Evolutionary conservation across 2,797 vertebrate genomes (phyloP), one percentile per base, ranked within the genome.

Genomic region (Protonibea diacanthus): DNA sequence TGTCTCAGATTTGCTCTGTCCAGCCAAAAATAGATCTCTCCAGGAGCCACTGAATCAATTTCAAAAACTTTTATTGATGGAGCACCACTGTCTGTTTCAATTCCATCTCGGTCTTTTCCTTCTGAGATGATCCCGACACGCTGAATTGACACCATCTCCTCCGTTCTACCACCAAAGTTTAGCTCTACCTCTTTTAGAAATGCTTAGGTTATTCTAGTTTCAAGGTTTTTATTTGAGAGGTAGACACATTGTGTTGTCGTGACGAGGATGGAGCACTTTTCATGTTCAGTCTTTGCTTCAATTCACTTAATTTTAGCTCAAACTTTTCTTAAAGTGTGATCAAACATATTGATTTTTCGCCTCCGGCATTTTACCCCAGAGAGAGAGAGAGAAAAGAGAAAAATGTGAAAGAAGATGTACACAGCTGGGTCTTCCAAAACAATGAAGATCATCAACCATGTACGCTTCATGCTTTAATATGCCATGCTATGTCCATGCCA

Each of bases 41-140:
- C 72, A 61, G 67, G 33, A 73, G 45, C 47, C 27, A 48, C 29
- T 60, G 56, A 72, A 78, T 73, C 62, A 74, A 57, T 74, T 78
- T 64, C 20, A 63, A 8, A 71, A 85, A 38, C 70, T 1, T 76
- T 49, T 65, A 29, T 56, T 57, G 70, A 81, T 63, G 63, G 33
- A 67, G 25, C 71, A 48, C 14, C 18, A 2, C 40, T 71, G 74
- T 59, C 25, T 72, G 17, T 38, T 51, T 44, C 60, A 48, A 25
- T 53, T 18, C 38, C 6, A 17, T 38, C 55, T 74, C n/a, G 0
- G 21, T 18, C 11, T 29, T 13, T 66, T 14, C 20, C 10, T 27
- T 0, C 59, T 55, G 3, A 56, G 29, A 75, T 45, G 45, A 11
- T 12, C 47, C 20, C 29, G 56, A 58, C 55, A 27, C 0, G 4